Evolutionary conservation across 2,113 vertebrate genomes (phyloP).

Genomic region (Gallinago undulata): DNA sequence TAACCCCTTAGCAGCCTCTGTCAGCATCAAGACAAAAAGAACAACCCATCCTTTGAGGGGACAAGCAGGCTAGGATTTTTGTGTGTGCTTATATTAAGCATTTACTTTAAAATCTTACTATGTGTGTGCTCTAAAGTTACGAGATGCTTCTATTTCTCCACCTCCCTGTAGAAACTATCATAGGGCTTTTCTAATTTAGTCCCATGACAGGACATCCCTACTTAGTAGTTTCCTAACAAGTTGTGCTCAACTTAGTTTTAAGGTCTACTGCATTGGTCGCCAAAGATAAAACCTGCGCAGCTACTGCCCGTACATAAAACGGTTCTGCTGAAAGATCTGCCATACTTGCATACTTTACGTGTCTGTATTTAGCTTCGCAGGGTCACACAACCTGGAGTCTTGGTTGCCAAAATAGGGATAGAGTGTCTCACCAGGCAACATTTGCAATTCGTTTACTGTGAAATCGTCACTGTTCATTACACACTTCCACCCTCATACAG

Average conservation of each 20-base stretch:
- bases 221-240: background rate
- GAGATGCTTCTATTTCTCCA: background rate
- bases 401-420: background rate
- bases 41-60: background rate
- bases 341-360: too few relatives aligned
- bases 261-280: background rate
- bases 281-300: background rate
- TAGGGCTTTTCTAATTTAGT: background rate
- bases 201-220: background rate
- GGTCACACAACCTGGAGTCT: background rate
- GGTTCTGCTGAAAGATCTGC: background rate
- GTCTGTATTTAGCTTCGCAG: background rate
- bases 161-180: background rate
- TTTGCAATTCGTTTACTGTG: rapidly evolving
- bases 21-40: background rate
- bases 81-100: background rate
- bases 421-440: background rate
- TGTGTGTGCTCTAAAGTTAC: too few relatives aligned
- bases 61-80: background rate
- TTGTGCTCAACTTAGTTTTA: background rate
- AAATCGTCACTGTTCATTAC: background rate
- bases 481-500: background rate
- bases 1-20: background rate
- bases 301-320: background rate
- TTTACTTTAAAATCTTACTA: background rate